phyloP scores from a whole-genome alignment of 2,797 vertebrate genomes.

The Telmatherina bonti region DNA sequence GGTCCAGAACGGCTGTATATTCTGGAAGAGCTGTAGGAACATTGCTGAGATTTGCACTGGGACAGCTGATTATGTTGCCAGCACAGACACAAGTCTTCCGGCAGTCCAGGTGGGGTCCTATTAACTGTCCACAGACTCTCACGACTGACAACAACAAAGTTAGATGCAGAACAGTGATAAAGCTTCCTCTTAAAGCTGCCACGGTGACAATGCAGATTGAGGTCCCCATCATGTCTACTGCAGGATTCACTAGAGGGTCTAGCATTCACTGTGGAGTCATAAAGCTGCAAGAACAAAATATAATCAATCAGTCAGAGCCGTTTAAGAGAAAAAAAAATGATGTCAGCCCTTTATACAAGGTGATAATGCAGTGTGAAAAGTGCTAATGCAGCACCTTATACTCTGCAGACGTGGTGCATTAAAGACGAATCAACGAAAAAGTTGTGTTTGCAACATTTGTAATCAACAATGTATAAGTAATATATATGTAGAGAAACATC shows the following conservation, averaged over 20 bases:
- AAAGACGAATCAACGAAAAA: slow-evolving; percentile 36
- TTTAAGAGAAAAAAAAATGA: background rate
- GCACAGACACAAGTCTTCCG: slow-evolving; percentile 89
- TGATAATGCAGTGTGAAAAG: slow-evolving; percentile 18
- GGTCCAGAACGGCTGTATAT: slow-evolving; percentile 89
- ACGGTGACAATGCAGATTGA: slow-evolving; percentile 28
- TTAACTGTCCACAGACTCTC: slow-evolving; percentile 28
- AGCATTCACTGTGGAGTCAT: slow-evolving; percentile 40
- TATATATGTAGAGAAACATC: background rate
- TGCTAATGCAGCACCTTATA: slow-evolving; percentile 9
- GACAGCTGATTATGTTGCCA: slow-evolving; percentile 95
- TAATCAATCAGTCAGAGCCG: slow-evolving; percentile 23
- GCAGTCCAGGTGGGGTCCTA: slow-evolving; percentile 77
- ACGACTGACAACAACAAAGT: slow-evolving; percentile 43
- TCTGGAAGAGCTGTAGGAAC: slow-evolving; percentile 84
- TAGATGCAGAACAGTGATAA: slow-evolving; percentile 46
- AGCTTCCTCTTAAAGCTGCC: slow-evolving; percentile 13
- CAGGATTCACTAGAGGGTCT: slow-evolving; percentile 10
- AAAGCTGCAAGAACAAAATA: slow-evolving; percentile 51
- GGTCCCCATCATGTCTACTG: slow-evolving; percentile 48
- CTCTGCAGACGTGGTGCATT: slow-evolving; percentile 43
- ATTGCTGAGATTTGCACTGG: slow-evolving; percentile 83
- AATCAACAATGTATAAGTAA: background rate
- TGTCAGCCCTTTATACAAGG: background rate
- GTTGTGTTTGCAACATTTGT: slow-evolving; percentile 18